Evolutionary conservation across 2,888 invertebrate species (phyloP).

Genomic region (Sphecodes monilicornis): DNA sequence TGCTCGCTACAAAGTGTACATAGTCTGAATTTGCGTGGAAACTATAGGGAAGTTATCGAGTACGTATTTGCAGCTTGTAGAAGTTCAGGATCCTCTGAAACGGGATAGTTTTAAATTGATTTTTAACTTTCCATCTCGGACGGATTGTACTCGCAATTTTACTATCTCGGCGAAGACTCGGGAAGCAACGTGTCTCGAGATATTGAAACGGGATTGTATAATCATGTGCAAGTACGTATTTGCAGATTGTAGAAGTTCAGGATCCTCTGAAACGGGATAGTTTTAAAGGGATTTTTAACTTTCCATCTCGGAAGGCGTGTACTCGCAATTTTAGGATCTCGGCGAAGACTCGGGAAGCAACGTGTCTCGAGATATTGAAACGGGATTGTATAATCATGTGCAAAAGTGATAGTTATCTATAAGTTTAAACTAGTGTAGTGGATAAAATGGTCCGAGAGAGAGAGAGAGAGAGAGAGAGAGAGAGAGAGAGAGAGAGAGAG

Average conservation of each 20-base stretch:
- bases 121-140: not conserved
- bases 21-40: not conserved
- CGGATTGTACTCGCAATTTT: not conserved
- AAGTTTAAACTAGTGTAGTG: not conserved
- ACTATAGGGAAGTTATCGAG: not conserved
- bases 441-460: not conserved
- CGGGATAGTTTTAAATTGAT: not conserved
- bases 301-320: not conserved
- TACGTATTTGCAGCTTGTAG: not conserved
- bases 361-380: not conserved
- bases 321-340: not conserved
- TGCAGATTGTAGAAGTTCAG: no score
- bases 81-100: not conserved
- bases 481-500: not conserved
- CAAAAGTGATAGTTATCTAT: conserved; percentile 12
- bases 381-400: not conserved
- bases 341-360: no score
- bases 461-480: not conserved
- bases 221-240: not conserved
- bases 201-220: not conserved
- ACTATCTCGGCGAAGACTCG: not conserved
- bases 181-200: not conserved
- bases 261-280: not conserved
- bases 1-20: not conserved
- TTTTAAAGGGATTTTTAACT: not conserved